A percentile compares a stretch with the other conserved stretches of the same genome.
These are phyloP conservation scores for Lasioglossum figueresi DNA, from an alignment of 2,888 invertebrate genomes.

Conservation along the genomic window DNA sequence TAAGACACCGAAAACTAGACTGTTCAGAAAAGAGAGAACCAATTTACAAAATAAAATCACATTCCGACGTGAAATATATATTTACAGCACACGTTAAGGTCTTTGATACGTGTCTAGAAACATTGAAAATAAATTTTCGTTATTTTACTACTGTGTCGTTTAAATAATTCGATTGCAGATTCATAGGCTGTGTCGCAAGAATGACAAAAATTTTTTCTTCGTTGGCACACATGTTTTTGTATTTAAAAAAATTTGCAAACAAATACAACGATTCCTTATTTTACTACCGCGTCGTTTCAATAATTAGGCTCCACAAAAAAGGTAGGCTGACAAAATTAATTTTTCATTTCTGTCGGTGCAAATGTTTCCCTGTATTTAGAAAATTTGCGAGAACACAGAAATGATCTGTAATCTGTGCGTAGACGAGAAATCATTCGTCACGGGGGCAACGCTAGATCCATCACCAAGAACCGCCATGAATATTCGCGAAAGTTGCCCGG, in stretches of 20 bases:
- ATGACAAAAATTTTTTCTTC: too few species aligned
- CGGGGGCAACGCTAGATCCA: background rate
- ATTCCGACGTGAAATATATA: background rate
- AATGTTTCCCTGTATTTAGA: background rate
- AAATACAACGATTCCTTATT: too few species aligned
- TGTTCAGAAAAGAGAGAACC: background rate
- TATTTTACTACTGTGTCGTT: background rate
- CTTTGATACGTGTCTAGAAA: too few species aligned
- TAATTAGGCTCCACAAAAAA: background rate
- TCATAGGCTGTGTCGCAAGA: too few species aligned
- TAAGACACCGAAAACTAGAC: background rate
- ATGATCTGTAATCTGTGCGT: too few species aligned
- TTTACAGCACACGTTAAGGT: background rate
- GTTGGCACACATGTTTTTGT: too few species aligned
- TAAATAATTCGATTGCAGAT: background rate
- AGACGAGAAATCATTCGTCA: background rate
- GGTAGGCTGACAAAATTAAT: background rate
- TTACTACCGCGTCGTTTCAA: background rate
- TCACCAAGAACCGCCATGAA: background rate
- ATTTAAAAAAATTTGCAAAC: too few species aligned
- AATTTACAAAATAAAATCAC: background rate
- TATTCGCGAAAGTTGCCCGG: background rate
- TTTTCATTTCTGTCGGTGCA: background rate
- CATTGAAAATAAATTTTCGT: background rate
- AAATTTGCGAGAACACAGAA: background rate